Evolutionary conservation across 2,797 vertebrate genomes (phyloP), one percentile per base, ranked within the genome.

Genomic region (Cynopterus sphinx): DNA sequence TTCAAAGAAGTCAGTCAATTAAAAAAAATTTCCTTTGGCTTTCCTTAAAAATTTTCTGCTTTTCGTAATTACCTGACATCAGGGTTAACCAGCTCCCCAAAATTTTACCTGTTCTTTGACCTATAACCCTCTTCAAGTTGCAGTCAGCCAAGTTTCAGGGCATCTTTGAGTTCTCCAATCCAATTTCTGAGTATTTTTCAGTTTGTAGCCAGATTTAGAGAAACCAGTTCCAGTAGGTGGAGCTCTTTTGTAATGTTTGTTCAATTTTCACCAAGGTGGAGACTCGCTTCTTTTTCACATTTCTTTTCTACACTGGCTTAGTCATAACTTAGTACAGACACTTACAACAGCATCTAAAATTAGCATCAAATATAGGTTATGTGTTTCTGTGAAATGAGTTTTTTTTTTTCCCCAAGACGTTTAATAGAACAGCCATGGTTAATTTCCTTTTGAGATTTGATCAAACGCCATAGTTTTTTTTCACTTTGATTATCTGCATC

Each of bases 161-260:
- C 39, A 46, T 3, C 31, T 82, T 78, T 86, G 28, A 26, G 16
- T 78, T 71, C 41, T 95, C 43, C 9, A 13, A 51, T 33, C 4
- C 57, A 49, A 63, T 65, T 65, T 63, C 26, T 59, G 36, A 86
- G 26, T 22, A 43, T 73, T 92, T 88, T 61, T 17, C 28, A 13
- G 0, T 79, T 94, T 95, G 51, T 68, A 41, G 33, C 19, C 24
- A 57, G 86, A 9, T 61, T 53, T n/a, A 0, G 9, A 74, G 55
- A 61, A 71, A 65, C 61, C 17, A 0, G 36, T 92, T 90, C 97
- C 98, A 97, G 98, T 96, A 98, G 98, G 92, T 98, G 98, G 98
- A 89, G 97, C 98, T 98, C 93, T 98, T 97, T 95, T 89, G 97
- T 95, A 96, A 98, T 87, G 2, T 97, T 98, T 97, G 91, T 63